These are phyloP conservation scores for Tachina lurida DNA, from an alignment of 2,888 invertebrate genomes.

Conservation along the genomic window DNA sequence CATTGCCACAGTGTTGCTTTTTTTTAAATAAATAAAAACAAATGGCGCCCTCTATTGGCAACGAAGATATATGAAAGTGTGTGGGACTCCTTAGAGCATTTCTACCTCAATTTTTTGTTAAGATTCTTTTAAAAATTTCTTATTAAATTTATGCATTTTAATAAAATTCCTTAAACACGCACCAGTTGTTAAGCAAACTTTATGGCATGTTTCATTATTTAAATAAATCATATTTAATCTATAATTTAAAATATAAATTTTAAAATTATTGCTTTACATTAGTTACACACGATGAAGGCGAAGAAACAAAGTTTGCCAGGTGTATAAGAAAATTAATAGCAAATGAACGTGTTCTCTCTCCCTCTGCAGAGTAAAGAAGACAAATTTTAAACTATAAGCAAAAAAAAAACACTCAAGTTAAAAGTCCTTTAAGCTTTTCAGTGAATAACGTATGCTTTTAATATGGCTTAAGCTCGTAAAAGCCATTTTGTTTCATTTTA, in stretches of 20 bases:
- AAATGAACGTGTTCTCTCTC: conserved; percentile 6
- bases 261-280: conserved; percentile 24
- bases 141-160: too few relatives aligned
- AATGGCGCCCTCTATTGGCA: too few relatives aligned
- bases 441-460: not conserved
- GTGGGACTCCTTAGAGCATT: too few relatives aligned
- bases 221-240: conserved; percentile 51
- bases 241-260: conserved; percentile 45
- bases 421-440: not conserved
- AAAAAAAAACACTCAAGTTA: not conserved
- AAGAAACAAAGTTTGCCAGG: not conserved
- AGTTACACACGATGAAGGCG: not conserved
- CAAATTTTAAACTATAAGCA: not conserved
- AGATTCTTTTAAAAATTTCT: too few relatives aligned
- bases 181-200: not conserved
- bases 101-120: too few relatives aligned
- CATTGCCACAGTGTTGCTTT: too few relatives aligned
- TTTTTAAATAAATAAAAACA: too few relatives aligned
- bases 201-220: not conserved
- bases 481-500: not conserved
- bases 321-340: conserved; percentile 35
- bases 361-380: not conserved
- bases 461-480: not conserved
- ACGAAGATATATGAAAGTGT: too few relatives aligned
- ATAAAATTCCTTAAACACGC: not conserved